Evolutionary conservation across 2,797 vertebrate species (phyloP).

Genomic region (Dryobates pubescens): DNA sequence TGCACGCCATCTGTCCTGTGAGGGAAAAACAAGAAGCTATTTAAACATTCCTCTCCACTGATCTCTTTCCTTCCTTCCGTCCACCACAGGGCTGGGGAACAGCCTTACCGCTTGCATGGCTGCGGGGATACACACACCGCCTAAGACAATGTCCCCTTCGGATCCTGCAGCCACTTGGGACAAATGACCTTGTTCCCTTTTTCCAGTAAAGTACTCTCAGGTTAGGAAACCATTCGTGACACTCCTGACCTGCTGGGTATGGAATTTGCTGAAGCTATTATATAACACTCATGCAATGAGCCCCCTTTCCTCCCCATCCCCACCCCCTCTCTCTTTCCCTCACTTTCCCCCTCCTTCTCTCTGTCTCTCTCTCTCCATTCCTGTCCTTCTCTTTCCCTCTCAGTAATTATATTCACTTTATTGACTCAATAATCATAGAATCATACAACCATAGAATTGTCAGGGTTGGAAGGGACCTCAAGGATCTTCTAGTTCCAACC

Average conservation of each 20-base stretch:
- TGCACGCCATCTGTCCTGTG: constrained; percentile 61
- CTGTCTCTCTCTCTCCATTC: background rate
- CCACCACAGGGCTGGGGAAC: background rate
- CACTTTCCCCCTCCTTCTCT: background rate
- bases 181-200: background rate
- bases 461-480: too few species aligned
- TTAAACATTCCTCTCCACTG: constrained; percentile 67
- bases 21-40: constrained; percentile 63
- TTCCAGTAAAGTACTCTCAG: background rate
- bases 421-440: background rate
- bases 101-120: constrained; percentile 2
- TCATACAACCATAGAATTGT: too few species aligned
- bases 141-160: background rate
- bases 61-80: constrained; percentile 66
- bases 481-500: too few species aligned
- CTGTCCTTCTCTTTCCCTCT: background rate
- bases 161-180: background rate
- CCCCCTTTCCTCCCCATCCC: background rate
- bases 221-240: background rate
- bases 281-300: background rate
- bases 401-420: background rate
- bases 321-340: background rate
- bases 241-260: background rate
- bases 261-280: constrained; percentile 24
- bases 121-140: background rate